phyloP scores from a whole-genome alignment of 1,140 invertebrate genomes.

The Wasmannia auropunctata region DNA sequence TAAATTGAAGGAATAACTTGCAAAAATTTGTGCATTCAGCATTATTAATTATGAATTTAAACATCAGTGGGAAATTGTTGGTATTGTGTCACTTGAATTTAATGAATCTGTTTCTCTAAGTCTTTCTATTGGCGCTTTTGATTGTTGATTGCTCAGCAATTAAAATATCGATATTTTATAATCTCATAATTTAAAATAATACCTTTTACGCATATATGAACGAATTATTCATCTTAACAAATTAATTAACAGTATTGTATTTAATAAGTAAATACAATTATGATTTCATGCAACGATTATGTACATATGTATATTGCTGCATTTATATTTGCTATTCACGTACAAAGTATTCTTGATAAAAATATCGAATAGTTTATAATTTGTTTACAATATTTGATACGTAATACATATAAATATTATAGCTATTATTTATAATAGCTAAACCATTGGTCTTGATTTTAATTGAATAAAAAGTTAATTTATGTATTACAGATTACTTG shows the following conservation, averaged over 20 bases:
- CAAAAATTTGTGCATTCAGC: background rate
- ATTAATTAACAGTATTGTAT: background rate
- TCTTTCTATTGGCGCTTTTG: background rate
- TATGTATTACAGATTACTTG: background rate
- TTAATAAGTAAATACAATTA: background rate
- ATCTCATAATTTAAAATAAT: too few species aligned
- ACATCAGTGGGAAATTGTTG: background rate
- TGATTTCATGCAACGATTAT: background rate
- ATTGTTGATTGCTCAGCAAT: background rate
- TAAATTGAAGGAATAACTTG: background rate
- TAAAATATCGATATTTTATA: background rate
- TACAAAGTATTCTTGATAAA: background rate
- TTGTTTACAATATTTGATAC: background rate
- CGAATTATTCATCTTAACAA: background rate
- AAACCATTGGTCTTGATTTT: background rate
- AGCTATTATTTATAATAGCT: background rate
- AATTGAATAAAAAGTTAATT: background rate
- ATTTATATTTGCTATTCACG: background rate
- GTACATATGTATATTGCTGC: background rate
- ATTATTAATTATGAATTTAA: background rate
- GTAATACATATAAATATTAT: too few species aligned
- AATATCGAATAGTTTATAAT: background rate
- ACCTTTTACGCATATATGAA: background rate
- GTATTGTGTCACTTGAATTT: background rate
- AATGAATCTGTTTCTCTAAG: too few species aligned